These are phyloP conservation scores for Plebejus anna DNA, from an alignment of 2,888 invertebrate genomes.

Conservation along the genomic window DNA sequence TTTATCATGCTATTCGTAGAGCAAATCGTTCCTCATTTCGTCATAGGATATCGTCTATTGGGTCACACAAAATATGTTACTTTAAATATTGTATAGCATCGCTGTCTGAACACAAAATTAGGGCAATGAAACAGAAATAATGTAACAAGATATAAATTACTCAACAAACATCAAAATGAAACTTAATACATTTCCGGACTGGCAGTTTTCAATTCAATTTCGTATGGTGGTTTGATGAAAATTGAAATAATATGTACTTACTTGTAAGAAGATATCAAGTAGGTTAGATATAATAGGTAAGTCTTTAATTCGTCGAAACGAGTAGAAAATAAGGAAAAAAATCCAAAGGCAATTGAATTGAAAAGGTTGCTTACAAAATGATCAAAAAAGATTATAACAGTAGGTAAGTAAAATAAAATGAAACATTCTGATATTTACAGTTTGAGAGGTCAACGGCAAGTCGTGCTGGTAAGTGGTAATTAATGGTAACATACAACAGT, in stretches of 20 bases:
- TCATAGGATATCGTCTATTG: neutral
- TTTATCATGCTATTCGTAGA: neutral
- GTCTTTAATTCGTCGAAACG: neutral
- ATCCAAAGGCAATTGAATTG: constrained; percentile 32
- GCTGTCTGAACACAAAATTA: constrained; percentile 11
- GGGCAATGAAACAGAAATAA: neutral
- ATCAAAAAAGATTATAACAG: constrained; percentile 63
- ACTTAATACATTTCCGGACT: neutral
- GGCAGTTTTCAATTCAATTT: constrained; percentile 8
- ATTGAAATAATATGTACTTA: neutral
- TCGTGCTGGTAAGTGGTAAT: constrained; percentile 8
- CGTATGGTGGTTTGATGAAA: neutral
- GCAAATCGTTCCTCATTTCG: neutral
- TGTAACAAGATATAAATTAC: constrained; percentile 17
- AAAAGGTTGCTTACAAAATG: constrained; percentile 28
- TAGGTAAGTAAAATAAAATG: neutral
- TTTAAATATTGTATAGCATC: neutral
- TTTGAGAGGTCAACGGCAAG: neutral
- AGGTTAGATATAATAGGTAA: neutral
- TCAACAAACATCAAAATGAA: constrained; percentile 9
- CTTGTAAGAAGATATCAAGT: neutral
- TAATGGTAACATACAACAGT: constrained; percentile 26
- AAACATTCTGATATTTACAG: neutral
- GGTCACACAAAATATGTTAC: neutral
- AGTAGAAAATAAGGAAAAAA: constrained; percentile 17